These are phyloP conservation scores for Allolobophora icterica DNA, from an alignment of 2,888 invertebrate species.

Conservation along the genomic window DNA sequence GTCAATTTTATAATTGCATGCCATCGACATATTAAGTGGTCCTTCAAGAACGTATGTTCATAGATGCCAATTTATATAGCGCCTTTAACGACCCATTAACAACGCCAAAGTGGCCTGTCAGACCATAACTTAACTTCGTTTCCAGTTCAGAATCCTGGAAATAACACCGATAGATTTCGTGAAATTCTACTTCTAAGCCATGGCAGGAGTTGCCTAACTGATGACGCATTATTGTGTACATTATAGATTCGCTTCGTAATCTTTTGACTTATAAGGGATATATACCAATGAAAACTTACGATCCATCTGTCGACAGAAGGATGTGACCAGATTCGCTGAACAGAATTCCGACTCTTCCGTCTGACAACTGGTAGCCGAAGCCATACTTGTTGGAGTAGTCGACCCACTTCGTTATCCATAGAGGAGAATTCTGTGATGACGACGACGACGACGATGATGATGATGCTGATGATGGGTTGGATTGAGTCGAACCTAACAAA, in stretches of 20 bases:
- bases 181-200: not conserved
- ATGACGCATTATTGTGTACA: not conserved
- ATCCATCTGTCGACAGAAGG: slow-evolving; percentile 62
- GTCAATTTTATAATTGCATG: too few species aligned
- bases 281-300: slow-evolving; percentile 51
- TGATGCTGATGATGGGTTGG: not conserved
- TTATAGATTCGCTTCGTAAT: not conserved
- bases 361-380: slow-evolving; percentile 67
- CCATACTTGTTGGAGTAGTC: slow-evolving; percentile 68
- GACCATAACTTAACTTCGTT: not conserved
- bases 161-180: not conserved
- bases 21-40: too few species aligned
- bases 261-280: not conserved
- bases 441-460: slow-evolving; percentile 13
- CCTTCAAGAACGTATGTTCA: too few species aligned
- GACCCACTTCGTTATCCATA: slow-evolving; percentile 67
- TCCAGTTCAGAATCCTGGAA: not conserved
- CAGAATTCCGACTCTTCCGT: slow-evolving; percentile 65
- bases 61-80: not conserved
- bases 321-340: slow-evolving; percentile 67
- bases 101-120: not conserved
- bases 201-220: not conserved
- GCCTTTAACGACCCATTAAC: not conserved
- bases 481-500: not conserved
- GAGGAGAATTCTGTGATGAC: slow-evolving; percentile 25